Evolutionary conservation across 2,797 vertebrate genomes (phyloP), one percentile per base, ranked within the genome.

Genomic region (Chiloscyllium punctatum): DNA sequence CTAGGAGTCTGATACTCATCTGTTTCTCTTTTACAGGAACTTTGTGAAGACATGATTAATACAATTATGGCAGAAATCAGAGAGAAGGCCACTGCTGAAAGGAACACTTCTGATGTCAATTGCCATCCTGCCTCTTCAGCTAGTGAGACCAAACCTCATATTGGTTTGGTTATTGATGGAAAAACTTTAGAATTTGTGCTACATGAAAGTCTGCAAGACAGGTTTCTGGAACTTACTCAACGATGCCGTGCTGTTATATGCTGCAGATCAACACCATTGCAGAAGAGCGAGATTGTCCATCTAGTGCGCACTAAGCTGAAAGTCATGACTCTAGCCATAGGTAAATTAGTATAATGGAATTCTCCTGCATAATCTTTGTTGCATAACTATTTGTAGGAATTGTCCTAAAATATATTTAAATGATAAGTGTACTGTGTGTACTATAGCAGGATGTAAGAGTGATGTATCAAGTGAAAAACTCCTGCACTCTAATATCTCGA

Each of bases 281-380:
- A 99, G 97, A 99, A 99, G 97, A 99, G 99, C 94, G 97, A 98
- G 95, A 98, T 99, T 96, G 99, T 99, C 5, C 98, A 95, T 57
- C 96, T 99, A 96, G 97, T 99, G n/a, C 98, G 98, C 90, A 98
- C 96, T 96, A 97, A 98, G 69, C 98, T 99, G 0, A 96, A 96
- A 0, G 98, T 99, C 96, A 98, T 99, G 98, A 98, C 99, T 0
- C 97, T 99, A 96, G 99, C 99, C 96, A 97, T 99, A 33, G 99
- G 99, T 99, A 96, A 98, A 98, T 96, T 30, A 68, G 9, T 13
- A 3, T 21, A 69, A 66, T 69, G 48, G 33, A 37, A 16, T 62
- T 94, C 5, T 4, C 71, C 71, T 74, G 94, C 53, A 42, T 33
- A 53, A 6, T 51, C 42, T 77, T 51, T 27, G 15, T 53, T 53